Base-by-base conservation (phyloP, 2,797 vertebrate genomes). In the Anguilla obscura region DNA sequence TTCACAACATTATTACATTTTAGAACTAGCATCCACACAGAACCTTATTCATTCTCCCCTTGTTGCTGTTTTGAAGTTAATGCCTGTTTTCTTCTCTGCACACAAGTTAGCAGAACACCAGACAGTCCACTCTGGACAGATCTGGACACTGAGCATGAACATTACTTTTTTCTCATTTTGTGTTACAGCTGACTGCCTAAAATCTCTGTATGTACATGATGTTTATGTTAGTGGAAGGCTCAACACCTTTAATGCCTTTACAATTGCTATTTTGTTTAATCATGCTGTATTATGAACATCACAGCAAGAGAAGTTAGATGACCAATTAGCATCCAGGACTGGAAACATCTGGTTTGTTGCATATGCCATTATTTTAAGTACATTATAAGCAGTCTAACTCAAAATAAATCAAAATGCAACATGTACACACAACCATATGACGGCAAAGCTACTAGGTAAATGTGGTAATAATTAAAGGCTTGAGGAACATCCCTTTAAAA, bases 401-500 rank as follows among this genome's bases (percentile, higher is more conserved):
- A 80, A 40, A 80, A n/a, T 16, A 16, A 6, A 14, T 2, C 71
- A 16, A 45, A 76, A 16, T 36, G 30, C 14, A 33, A 84, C 45
- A 63, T 33, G 24, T 85, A 16, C 48, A 33, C 16, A 74, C 24
- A 48, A 33, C 18, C 48, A 10, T 21, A 33, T 33, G 48, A 88
- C n/a, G 27, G 27, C 82, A 74, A 74, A 76, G 69, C 50, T 16
- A 12, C 36, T 48, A 5, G 48, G 71, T 50, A 76, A 21, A 58
- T 30, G 33, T 27, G 21, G 50, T 21, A 60, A 63, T 76, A 71
- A 54, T 85, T 84, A 84, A 69, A 88, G 63, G 12, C 24, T 27
- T 56, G 27, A 74, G 83, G 60, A 40, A 71, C 30, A 50, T n/a
- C 21, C 36, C 80, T 80, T 80, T 30, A 84, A 88, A 88, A 74